A percentile compares a stretch with the other conserved stretches of the same genome.
Evolutionary conservation across 2,797 vertebrate genomes (phyloP).

Genomic region (Sparidentex hasta): DNA sequence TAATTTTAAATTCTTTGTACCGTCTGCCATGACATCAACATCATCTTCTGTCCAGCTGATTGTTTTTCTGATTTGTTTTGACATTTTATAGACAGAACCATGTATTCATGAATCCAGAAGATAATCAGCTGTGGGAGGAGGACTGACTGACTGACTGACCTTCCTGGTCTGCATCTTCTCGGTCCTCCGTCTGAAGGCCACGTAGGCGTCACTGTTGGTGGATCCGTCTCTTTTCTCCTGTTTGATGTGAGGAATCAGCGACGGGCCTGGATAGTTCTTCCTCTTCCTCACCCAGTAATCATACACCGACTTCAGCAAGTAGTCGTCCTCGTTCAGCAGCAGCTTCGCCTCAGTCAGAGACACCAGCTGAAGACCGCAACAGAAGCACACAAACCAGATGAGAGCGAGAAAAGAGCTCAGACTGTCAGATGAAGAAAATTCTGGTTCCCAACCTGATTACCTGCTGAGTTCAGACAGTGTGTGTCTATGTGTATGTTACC

Average conservation of each 20-base stretch:
- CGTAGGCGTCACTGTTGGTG: constrained; percentile 93
- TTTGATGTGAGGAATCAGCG: constrained; percentile 91
- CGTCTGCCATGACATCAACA: too few relatives aligned
- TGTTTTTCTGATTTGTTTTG: too few relatives aligned
- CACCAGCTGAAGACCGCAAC: constrained; percentile 84
- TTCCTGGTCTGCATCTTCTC: constrained; percentile 98
- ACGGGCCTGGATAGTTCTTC: constrained; percentile 90
- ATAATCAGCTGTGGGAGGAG: not conserved
- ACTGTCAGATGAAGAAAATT: not conserved
- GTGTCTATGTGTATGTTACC: not conserved
- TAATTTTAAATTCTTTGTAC: too few relatives aligned
- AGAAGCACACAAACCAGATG: not conserved
- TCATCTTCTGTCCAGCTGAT: too few relatives aligned
- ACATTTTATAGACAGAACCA: too few relatives aligned
- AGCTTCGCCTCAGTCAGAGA: constrained; percentile 93
- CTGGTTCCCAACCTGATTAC: too few relatives aligned
- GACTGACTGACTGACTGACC: constrained; percentile 75
- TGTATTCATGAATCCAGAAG: too few relatives aligned
- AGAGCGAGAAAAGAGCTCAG: not conserved
- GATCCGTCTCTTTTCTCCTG: constrained; percentile 94
- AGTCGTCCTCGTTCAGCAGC: constrained; percentile 95
- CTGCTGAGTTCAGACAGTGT: too few relatives aligned
- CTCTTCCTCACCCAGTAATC: constrained; percentile 97
- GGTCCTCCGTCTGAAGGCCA: constrained; percentile 94
- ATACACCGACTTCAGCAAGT: constrained; percentile 95